phyloP scores from a whole-genome alignment of 2,797 vertebrate species.

The Enteromius mattozi region DNA sequence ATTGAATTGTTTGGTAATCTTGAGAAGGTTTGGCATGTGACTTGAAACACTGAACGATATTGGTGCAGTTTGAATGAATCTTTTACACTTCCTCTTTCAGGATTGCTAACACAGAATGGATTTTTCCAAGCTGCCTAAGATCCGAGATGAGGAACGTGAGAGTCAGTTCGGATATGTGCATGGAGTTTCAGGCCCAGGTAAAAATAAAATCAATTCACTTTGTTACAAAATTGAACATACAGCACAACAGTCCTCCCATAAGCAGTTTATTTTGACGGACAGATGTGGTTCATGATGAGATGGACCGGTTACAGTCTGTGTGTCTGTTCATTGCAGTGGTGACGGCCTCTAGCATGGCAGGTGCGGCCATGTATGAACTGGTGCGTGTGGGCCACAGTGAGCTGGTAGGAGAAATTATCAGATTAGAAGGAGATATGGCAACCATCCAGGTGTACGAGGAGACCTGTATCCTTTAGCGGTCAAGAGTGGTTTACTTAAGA shows the following conservation, averaged over 20 bases:
- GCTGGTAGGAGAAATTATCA: conserved; percentile 96
- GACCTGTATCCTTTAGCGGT: conserved; percentile 92
- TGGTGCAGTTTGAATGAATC: not conserved
- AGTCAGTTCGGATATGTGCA: conserved; percentile 89
- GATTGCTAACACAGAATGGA: conserved; percentile 78
- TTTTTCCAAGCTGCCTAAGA: conserved; percentile 90
- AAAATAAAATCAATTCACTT: conserved; percentile 43
- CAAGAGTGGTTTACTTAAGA: not conserved
- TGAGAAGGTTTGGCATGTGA: not conserved
- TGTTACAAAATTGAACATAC: not conserved
- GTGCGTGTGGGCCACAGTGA: conserved; percentile 96
- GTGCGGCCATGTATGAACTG: conserved; percentile 97
- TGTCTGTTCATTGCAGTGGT: conserved; percentile 81
- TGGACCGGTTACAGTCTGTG: not conserved
- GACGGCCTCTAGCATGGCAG: conserved; percentile 92
- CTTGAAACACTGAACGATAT: not conserved
- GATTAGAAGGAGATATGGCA: conserved; percentile 95
- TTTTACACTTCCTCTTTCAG: conserved; percentile 8
- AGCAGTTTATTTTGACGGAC: not conserved
- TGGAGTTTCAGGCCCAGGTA: conserved; percentile 93
- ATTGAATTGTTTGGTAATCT: not conserved
- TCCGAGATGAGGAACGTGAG: conserved; percentile 88
- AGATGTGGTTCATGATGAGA: not conserved
- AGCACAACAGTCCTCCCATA: not conserved
- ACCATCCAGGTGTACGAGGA: conserved; percentile 98